Percentiles rank a stretch among this genome's conserved stretches.
Evolutionary conservation across 1,140 invertebrate species (phyloP).

Genomic region (Pemphigus obesinymphae): DNA sequence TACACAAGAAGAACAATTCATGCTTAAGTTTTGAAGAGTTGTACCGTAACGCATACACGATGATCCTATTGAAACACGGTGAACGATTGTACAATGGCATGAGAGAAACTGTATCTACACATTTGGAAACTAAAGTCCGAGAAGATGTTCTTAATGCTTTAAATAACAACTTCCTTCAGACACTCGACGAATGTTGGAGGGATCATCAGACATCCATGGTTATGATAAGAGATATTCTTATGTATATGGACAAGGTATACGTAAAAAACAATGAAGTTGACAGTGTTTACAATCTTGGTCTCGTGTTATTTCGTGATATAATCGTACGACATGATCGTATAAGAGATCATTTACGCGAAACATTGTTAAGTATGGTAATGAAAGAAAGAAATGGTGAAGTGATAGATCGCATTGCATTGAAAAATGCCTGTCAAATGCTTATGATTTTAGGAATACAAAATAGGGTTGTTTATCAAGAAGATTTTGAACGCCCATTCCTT

Average conservation of each 20-base stretch:
- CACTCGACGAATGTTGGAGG: conserved; percentile 95
- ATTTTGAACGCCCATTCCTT: conserved; percentile 97
- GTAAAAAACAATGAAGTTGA: conserved; percentile 98
- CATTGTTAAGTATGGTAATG: conserved; percentile 91
- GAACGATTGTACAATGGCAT: conserved; percentile 94
- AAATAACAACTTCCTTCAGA: conserved; percentile 95
- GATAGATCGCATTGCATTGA: conserved; percentile 92
- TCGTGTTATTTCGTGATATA: conserved; percentile 98
- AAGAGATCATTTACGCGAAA: conserved; percentile 88
- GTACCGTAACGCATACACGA: conserved; percentile 99
- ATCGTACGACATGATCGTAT: conserved; percentile 91
- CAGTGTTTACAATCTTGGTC: conserved; percentile 97
- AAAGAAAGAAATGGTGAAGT: conserved; percentile 93
- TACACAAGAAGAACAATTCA: conserved; percentile 99
- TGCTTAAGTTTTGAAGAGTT: conserved; percentile 99
- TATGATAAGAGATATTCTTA: conserved; percentile 99
- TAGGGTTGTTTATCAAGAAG: conserved; percentile 93
- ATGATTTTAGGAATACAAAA: conserved; percentile 95
- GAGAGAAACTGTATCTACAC: conserved; percentile 96
- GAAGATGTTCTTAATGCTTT: conserved; percentile 87
- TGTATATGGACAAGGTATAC: conserved; percentile 99
- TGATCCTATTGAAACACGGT: conserved; percentile 99
- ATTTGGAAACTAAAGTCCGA: conserved; percentile 91
- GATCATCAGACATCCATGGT: conserved; percentile 99
- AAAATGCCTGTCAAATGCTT: conserved; percentile 97